Conservation (phyloP, 1,140 invertebrate genomes). For the Oscheius sp. region DNA sequence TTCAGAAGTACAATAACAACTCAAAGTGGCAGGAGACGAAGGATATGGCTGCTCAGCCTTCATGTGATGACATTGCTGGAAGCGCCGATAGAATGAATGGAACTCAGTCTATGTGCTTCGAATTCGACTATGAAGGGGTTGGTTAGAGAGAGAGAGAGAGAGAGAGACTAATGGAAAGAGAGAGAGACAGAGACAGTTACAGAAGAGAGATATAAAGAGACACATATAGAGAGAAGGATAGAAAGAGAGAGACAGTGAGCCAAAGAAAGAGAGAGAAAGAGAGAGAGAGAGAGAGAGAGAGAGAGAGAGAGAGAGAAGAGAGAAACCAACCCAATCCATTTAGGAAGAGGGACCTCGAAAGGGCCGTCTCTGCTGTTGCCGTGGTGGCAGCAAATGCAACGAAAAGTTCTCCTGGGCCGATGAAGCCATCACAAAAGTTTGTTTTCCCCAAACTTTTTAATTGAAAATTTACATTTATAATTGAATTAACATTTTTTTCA, state of each 20-base stretch:
- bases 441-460: no score
- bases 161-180: not conserved
- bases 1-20: slow-evolving; percentile 26
- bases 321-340: no score
- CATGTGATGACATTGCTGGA: slow-evolving; percentile 5
- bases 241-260: slow-evolving; percentile 1
- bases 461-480: no score
- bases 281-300: no score
- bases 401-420: slow-evolving; percentile 24
- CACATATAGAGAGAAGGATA: not conserved
- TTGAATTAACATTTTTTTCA: no score
- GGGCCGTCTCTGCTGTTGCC: slow-evolving; percentile 26
- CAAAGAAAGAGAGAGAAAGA: no score
- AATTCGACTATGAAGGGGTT: slow-evolving; percentile 1
- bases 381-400: slow-evolving; percentile 26
- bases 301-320: no score
- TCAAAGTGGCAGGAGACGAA: slow-evolving; percentile 27
- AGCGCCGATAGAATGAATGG: slow-evolving; percentile 11
- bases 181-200: not conserved
- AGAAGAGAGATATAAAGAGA: not conserved
- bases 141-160: not conserved
- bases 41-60: slow-evolving; percentile 11
- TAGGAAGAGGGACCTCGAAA: no score
- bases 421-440: slow-evolving; percentile 7
- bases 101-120: slow-evolving; percentile 11